phyloP scores from a whole-genome alignment of 1,140 invertebrate species.

The Drosophila parvula region DNA sequence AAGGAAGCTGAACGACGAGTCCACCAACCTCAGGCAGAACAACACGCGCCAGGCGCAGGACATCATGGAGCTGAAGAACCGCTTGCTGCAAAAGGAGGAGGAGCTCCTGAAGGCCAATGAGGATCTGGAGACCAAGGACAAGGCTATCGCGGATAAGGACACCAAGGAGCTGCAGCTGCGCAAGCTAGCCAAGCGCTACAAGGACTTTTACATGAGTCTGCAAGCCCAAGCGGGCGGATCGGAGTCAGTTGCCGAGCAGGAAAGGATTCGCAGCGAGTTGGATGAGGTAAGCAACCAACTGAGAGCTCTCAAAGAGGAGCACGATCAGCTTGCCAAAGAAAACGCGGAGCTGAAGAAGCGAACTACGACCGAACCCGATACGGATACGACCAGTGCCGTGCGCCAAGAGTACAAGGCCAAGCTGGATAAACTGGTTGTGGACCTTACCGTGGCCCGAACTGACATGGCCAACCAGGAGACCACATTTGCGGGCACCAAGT shows the following conservation, averaged over 20 bases:
- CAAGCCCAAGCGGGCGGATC: slow-evolving; percentile 84
- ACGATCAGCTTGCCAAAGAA: slow-evolving; percentile 89
- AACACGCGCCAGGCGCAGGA: slow-evolving; percentile 85
- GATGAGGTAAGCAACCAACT: slow-evolving; percentile 88
- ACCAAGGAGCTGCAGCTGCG: slow-evolving; percentile 93
- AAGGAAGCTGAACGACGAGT: slow-evolving; percentile 85
- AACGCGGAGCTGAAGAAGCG: slow-evolving; percentile 88
- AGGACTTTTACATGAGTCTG: slow-evolving; percentile 92
- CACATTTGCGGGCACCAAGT: slow-evolving; percentile 87
- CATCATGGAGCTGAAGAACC: slow-evolving; percentile 86
- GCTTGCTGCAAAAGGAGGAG: slow-evolving; percentile 86
- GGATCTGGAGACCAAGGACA: slow-evolving; percentile 89
- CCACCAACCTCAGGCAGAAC: slow-evolving; percentile 80
- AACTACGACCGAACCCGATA: slow-evolving; percentile 15
- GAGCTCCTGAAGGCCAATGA: slow-evolving; percentile 88
- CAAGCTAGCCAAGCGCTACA: slow-evolving; percentile 96
- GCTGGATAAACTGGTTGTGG: slow-evolving; percentile 60
- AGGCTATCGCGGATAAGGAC: slow-evolving; percentile 88
- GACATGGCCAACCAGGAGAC: slow-evolving; percentile 86
- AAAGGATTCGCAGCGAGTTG: slow-evolving; percentile 85
- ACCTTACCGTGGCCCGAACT: slow-evolving; percentile 82
- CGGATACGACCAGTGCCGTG: slow-evolving; percentile 72
- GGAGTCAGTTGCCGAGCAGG: slow-evolving; percentile 81
- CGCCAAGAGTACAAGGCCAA: slow-evolving; percentile 84
- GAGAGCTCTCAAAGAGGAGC: slow-evolving; percentile 86